These are phyloP conservation scores for Notolabrus celidotus DNA, from an alignment of 2,797 vertebrate species.

Conservation along the genomic window DNA sequence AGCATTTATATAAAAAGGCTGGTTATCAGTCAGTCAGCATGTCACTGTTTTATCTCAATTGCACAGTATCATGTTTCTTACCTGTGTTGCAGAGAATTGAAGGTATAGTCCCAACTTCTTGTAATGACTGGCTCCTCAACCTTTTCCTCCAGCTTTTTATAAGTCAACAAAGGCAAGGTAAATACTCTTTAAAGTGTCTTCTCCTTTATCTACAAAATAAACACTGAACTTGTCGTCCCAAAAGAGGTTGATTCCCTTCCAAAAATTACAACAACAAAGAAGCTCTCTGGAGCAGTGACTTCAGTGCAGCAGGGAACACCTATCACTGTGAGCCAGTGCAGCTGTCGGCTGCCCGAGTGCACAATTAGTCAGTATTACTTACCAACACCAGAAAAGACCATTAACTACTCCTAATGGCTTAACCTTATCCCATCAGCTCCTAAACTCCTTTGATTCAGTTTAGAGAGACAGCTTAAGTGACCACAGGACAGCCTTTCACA, in stretches of 20 bases:
- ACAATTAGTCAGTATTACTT: slow-evolving; percentile 75
- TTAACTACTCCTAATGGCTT: slow-evolving; percentile 79
- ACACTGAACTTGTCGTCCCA: no score
- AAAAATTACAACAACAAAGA: neutral
- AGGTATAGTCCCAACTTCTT: no score
- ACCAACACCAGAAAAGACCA: slow-evolving; percentile 79
- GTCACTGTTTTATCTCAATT: no score
- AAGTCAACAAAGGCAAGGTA: slow-evolving; percentile 43
- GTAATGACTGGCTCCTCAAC: neutral
- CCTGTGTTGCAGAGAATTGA: slow-evolving; percentile 16
- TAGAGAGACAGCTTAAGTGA: slow-evolving; percentile 51
- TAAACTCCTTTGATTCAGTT: slow-evolving; percentile 75
- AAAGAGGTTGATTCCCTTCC: neutral
- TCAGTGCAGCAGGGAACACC: slow-evolving; percentile 23
- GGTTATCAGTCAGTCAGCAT: no score
- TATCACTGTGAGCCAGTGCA: slow-evolving; percentile 34
- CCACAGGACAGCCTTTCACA: slow-evolving; percentile 5
- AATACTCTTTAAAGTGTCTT: neutral
- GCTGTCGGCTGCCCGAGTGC: slow-evolving; percentile 36
- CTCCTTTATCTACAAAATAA: neutral
- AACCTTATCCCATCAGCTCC: slow-evolving; percentile 74
- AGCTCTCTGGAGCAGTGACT: neutral
- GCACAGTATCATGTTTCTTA: slow-evolving; percentile 43
- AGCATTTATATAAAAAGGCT: no score
- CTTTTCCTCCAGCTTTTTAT: slow-evolving; percentile 27